Evolutionary conservation across 2,888 invertebrate species (phyloP).

Genomic region (Xestia rhomboidea): DNA sequence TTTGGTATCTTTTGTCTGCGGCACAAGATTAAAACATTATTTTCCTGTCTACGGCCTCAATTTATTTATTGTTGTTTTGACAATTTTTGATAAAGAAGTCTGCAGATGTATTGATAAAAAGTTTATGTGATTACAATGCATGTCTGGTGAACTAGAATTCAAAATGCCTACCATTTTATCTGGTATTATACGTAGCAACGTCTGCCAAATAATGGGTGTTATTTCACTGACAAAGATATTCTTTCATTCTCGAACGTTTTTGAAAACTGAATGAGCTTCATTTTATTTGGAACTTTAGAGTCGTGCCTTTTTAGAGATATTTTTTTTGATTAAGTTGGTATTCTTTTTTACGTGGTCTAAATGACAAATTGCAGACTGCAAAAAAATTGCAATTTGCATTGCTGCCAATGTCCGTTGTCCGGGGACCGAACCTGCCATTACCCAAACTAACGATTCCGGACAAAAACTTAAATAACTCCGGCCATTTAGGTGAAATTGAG

Average conservation of each 20-base stretch:
- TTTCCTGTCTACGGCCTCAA: conserved; percentile 50
- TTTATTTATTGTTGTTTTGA: conserved; percentile 45
- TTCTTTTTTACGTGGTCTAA: neutral
- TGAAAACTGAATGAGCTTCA: neutral
- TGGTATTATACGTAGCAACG: neutral
- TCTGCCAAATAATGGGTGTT: conserved; percentile 2
- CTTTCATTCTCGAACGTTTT: neutral
- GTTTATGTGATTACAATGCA: conserved; percentile 9
- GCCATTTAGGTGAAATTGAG: too few species aligned
- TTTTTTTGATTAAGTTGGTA: neutral
- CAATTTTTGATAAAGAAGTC: conserved; percentile 33
- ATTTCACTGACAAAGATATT: neutral
- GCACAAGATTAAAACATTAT: conserved; percentile 38
- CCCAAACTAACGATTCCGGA: too few species aligned
- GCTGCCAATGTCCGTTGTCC: neutral
- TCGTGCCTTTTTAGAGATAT: neutral
- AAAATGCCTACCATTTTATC: conserved; percentile 27
- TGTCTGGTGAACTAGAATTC: conserved; percentile 47
- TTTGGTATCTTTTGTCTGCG: conserved; percentile 41
- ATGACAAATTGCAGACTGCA: too few species aligned
- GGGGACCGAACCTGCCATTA: neutral
- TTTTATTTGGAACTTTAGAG: neutral
- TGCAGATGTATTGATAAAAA: conserved; percentile 39
- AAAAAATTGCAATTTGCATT: too few species aligned
- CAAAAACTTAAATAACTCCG: too few species aligned